Conservation (phyloP, 2,113 vertebrate genomes). For the Cephalopterus ornatus region DNA sequence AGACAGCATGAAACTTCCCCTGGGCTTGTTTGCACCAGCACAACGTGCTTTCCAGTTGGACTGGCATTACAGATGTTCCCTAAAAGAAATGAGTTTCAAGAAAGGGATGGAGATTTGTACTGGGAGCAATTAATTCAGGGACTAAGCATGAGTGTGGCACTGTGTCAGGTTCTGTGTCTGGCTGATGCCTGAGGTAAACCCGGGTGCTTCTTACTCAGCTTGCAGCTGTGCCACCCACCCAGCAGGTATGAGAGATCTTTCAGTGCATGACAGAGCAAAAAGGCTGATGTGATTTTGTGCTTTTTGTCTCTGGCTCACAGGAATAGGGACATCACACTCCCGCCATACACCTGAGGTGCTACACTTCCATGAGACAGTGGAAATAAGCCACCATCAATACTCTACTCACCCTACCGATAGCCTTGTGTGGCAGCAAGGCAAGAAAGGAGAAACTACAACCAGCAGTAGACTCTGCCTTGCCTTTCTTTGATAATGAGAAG, state of each 20-base stretch:
- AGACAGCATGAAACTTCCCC: not conserved
- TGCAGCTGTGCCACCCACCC: not conserved
- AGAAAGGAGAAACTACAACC: not conserved
- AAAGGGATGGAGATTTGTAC: not conserved
- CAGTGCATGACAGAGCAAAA: not conserved
- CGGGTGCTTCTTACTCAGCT: not conserved
- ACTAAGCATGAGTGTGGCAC: not conserved
- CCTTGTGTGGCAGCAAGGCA: not conserved
- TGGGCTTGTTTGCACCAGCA: conserved; percentile 1
- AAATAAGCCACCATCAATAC: not conserved
- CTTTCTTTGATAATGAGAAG: not conserved
- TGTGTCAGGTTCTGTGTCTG: not conserved
- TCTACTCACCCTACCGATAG: not conserved
- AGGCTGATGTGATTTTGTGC: not conserved
- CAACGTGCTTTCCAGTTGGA: not conserved
- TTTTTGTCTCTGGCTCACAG: not conserved
- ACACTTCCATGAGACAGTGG: not conserved
- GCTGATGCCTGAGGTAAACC: not conserved
- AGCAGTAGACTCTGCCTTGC: not conserved
- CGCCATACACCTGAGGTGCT: not conserved
- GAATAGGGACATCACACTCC: not conserved
- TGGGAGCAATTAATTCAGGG: not conserved
- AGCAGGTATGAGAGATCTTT: not conserved
- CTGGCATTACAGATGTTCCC: not conserved
- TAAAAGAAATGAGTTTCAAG: not conserved